Evolutionary conservation across 2,888 invertebrate species (phyloP).

Genomic region (Clunio marinus): DNA sequence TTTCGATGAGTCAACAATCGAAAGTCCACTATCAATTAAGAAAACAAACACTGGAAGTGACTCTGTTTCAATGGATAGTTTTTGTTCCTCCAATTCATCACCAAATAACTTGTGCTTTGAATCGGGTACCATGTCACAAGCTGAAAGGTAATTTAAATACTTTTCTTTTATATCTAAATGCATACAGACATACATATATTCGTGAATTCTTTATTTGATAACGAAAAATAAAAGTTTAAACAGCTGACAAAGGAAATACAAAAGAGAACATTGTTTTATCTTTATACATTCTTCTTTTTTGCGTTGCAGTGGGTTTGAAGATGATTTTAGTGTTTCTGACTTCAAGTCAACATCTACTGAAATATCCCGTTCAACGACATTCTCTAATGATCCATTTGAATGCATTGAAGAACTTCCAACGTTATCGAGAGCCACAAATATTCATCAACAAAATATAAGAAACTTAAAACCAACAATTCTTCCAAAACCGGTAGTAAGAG

Average conservation of each 20-base stretch:
- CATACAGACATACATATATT: neutral
- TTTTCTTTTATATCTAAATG: neutral
- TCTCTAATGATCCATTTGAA: slow-evolving; percentile 56
- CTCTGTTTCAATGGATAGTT: slow-evolving; percentile 31
- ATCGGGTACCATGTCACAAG: slow-evolving; percentile 30
- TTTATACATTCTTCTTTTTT: no score
- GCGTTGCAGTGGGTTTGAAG: slow-evolving; percentile 67
- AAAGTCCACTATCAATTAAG: slow-evolving; percentile 23
- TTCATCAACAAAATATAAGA: slow-evolving; percentile 44
- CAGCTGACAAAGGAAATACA: no score
- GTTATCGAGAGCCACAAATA: slow-evolving; percentile 50
- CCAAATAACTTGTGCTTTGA: slow-evolving; percentile 25
- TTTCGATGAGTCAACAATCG: slow-evolving; percentile 14
- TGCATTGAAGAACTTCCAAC: slow-evolving; percentile 59
- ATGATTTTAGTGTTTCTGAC: slow-evolving; percentile 70
- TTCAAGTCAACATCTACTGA: slow-evolving; percentile 51
- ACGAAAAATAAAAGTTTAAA: no score
- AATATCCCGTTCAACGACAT: slow-evolving; percentile 30
- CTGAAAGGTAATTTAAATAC: slow-evolving; percentile 31
- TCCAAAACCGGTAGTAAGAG: slow-evolving; percentile 20
- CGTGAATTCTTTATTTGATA: no score
- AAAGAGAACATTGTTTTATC: no score
- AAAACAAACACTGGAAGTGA: slow-evolving; percentile 38
- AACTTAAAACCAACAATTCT: slow-evolving; percentile 27
- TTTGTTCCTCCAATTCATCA: slow-evolving; percentile 35